Base-by-base conservation (phyloP, 2,113 vertebrate species). In the Dryoscopus gambensis region DNA sequence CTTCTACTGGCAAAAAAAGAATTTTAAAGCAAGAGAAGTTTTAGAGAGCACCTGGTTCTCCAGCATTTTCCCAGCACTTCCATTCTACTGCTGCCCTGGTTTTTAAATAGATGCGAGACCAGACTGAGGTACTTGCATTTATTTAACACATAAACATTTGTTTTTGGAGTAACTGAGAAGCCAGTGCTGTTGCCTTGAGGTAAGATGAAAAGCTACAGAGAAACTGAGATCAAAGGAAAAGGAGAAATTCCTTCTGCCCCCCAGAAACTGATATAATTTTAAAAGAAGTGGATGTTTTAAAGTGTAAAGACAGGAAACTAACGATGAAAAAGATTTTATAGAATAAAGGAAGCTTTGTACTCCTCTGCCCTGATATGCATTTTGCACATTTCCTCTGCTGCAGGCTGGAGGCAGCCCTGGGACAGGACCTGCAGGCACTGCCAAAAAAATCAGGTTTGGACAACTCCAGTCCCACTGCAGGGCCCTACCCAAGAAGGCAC, bases 321-420 rank as follows among this genome's bases (percentile, higher is more conserved):
- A 60, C 0, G 17, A 86, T 81, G 83, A 92, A 90, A 89, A 95
- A 67, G 27, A 11, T 52, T 82, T 89, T 82, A 46, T 2, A 63
- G 81, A 87, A 95, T 60, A 94, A 94, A 91, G 78, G 65, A 64
- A 79, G 62, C 87, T 96, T 89, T 91, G 70, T 89, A 79, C 78
- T 84, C 59, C 78, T 84, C 87, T 55, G 69, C 42, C 52, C 47
- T 71, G 39, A 87, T 37, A 31, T 13, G 23, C 42, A 67, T 92
- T 95, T 91, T 90, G 65, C 50, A 46, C 25, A 8, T 63, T 77
- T 89, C 69, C 75, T 73, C 10, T 11, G 57, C 79, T 53, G 17
- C 70, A n/a, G 74, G 82, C 78, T 85, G 74, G 59, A 30, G 7
- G 53, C 52, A 85, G 67, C 8, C 53, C 80, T 37, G 67, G 76